phyloP scores from a whole-genome alignment of 1,140 invertebrate species.

The Drosophila trapezifrons region DNA sequence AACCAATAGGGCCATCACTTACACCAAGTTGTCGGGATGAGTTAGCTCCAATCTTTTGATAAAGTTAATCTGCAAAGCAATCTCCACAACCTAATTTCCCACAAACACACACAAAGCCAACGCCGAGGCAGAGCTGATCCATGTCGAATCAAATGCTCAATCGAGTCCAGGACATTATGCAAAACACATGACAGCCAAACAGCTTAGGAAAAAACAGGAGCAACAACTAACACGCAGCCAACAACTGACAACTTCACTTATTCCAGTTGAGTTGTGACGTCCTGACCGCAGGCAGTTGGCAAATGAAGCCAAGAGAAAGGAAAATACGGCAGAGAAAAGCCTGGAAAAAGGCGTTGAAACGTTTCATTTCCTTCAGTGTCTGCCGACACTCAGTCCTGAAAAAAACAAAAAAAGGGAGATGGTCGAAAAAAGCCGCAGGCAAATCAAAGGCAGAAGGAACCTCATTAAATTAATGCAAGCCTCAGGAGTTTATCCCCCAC shows the following conservation, averaged over 20 bases:
- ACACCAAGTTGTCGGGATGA: slow-evolving; percentile 1
- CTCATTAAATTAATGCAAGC: slow-evolving; percentile 83
- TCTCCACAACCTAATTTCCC: slow-evolving; percentile 59
- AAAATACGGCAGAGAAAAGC: slow-evolving; percentile 22
- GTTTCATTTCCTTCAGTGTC: slow-evolving; percentile 49
- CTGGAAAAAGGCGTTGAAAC: slow-evolving; percentile 66
- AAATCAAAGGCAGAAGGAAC: slow-evolving; percentile 69
- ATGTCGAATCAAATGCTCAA: slow-evolving; percentile 61
- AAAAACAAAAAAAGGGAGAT: slow-evolving; percentile 29
- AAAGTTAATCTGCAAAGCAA: slow-evolving; percentile 40
- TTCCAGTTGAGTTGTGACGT: slow-evolving; percentile 74
- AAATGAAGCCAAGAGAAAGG: slow-evolving; percentile 21
- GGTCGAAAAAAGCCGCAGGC: slow-evolving; percentile 53
- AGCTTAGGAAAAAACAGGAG: slow-evolving; percentile 38
- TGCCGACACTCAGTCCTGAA: slow-evolving; percentile 51
- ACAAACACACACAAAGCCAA: background rate
- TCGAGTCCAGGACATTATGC: slow-evolving; percentile 60
- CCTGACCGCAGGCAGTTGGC: slow-evolving; percentile 53
- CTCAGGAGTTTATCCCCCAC: slow-evolving; percentile 56
- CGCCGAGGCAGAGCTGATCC: slow-evolving; percentile 29
- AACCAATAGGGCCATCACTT: slow-evolving; percentile 3
- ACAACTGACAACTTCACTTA: slow-evolving; percentile 80
- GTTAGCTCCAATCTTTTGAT: slow-evolving; percentile 13
- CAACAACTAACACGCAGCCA: slow-evolving; percentile 61
- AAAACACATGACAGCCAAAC: slow-evolving; percentile 56